Conservation (phyloP, 2,888 invertebrate species). For the Ethmia dodecea region DNA sequence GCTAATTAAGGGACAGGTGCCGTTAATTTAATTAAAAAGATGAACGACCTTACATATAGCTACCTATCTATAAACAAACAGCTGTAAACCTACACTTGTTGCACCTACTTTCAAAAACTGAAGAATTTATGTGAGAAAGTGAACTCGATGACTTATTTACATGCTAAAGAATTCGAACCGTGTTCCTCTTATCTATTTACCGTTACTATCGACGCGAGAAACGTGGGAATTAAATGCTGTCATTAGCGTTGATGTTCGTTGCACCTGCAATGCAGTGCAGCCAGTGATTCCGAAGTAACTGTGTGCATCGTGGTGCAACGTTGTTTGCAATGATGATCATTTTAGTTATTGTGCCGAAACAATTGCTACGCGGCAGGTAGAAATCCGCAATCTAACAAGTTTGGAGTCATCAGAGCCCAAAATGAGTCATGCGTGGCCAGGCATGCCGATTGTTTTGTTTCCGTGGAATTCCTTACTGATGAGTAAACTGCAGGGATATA, state of each 20-base stretch:
- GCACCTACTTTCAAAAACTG: conserved; percentile 64
- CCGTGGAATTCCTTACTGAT: conserved; percentile 53
- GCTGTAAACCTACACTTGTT: conserved; percentile 53
- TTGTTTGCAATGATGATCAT: conserved; percentile 40
- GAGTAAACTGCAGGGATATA: conserved; percentile 54
- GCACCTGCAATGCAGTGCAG: conserved; percentile 62
- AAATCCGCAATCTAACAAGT: conserved; percentile 40
- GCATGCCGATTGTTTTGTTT: conserved; percentile 66
- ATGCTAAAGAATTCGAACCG: conserved; percentile 30
- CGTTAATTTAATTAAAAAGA: conserved; percentile 30
- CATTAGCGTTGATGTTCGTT: conserved; percentile 50
- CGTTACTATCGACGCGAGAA: conserved; percentile 48
- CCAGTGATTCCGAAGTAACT: conserved; percentile 37
- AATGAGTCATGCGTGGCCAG: conserved; percentile 67
- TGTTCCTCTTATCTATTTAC: conserved; percentile 52
- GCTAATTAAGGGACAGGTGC: conserved; percentile 8
- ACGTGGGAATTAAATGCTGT: conserved; percentile 51
- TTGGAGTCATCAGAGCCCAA: conserved; percentile 47
- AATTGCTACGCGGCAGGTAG: conserved; percentile 40
- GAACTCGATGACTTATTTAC: conserved; percentile 44
- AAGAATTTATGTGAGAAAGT: conserved; percentile 60
- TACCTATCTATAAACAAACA: conserved; percentile 41
- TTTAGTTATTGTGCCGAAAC: conserved; percentile 44
- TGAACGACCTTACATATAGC: conserved; percentile 28
- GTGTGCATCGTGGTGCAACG: conserved; percentile 42